These are phyloP conservation scores for Heteromyza rotundicornis DNA, from an alignment of 2,888 invertebrate genomes.

Conservation along the genomic window DNA sequence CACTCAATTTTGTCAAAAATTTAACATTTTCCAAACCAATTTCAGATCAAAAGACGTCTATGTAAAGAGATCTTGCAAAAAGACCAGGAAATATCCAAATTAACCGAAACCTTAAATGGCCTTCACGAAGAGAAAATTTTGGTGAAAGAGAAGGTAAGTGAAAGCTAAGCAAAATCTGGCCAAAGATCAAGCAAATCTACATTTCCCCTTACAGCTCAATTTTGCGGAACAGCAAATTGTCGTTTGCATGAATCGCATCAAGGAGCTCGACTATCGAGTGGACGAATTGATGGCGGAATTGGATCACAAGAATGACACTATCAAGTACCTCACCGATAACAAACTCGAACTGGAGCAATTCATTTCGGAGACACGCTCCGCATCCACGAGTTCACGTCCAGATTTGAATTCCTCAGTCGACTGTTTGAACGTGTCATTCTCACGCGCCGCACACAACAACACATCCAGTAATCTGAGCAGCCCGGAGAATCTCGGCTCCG, in stretches of 20 bases:
- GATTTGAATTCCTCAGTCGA: constrained; percentile 51
- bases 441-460: constrained; percentile 38
- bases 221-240: constrained; percentile 41
- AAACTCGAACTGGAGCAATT: constrained; percentile 54
- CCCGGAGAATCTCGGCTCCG: constrained; percentile 58
- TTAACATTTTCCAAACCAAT: neutral
- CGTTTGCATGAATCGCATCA: constrained; percentile 41
- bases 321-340: constrained; percentile 42
- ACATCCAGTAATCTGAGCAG: constrained; percentile 40
- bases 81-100: constrained; percentile 43
- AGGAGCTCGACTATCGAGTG: constrained; percentile 42
- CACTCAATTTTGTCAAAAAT: constrained; percentile 3
- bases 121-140: constrained; percentile 40
- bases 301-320: constrained; percentile 38
- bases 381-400: constrained; percentile 38
- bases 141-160: constrained; percentile 44
- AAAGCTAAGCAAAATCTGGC: neutral
- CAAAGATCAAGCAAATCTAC: neutral
- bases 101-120: constrained; percentile 41
- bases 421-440: constrained; percentile 46
- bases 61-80: constrained; percentile 48
- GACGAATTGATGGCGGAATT: constrained; percentile 36
- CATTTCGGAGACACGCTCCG: constrained; percentile 48
- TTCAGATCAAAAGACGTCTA: constrained; percentile 52
- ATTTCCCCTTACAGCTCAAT: constrained; percentile 35